Evolutionary conservation across 2,888 invertebrate species (phyloP), one percentile per base, ranked within the genome.

Genomic region (Punctoribates punctum): DNA sequence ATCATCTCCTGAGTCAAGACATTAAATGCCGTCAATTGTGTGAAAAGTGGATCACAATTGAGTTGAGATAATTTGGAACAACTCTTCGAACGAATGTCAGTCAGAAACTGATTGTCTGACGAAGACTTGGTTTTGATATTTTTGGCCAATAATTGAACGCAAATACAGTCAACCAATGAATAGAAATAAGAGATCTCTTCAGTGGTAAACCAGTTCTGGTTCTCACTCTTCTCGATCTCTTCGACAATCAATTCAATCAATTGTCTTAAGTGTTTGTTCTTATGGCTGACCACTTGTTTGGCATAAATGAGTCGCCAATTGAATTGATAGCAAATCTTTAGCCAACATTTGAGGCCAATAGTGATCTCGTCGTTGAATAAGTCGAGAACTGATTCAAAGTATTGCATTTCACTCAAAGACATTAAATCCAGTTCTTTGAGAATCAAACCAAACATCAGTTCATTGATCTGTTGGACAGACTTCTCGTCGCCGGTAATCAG

Each of bases 231-330:
- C 42, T 42, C 72, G 17, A 72, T 48, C 17, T 48, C 72, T 1
- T 72, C 27, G 13, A 25, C 8, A 13, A 70, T 34, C 11, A 29
- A 2, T 23, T 70, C 6, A 9, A 23, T 42, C 42, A 70, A 46
- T 23, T n/a, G 13, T 70, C 34, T 38, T 1, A 17, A 70, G 27
- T 72, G 72, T 72, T 72, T 72, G 29, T 8, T 42, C 42, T 42
- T 42, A 27, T 72, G 72, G 9, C 13, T 23, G 11, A n/a, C 48
- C 17, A 72, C 46, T 9, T 46, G 72, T 25, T 48, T 11, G 23
- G 20, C 15, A 20, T 72, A 72, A 25, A 48, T 42, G 13, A 72
- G 27, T n/a, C 72, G 72, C 72, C 72, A 72, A 48, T 72, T 72
- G 72, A 72, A 72, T 46, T 72, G 72, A 17, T 34, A 38, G 38